Evolutionary conservation across 2,113 vertebrate genomes (phyloP).

Genomic region (Felis chaus): DNA sequence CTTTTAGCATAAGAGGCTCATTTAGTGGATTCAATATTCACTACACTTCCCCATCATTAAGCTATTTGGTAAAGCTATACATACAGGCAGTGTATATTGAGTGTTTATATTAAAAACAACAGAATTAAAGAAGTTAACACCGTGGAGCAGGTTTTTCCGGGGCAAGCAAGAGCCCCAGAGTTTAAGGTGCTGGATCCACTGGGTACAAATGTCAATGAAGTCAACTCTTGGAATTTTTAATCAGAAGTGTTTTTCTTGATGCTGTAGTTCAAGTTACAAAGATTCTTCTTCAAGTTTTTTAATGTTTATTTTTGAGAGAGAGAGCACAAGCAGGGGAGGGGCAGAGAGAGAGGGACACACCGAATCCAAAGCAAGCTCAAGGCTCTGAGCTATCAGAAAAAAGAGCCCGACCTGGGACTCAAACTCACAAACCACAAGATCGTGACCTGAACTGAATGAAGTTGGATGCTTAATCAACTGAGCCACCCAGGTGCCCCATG

Average conservation of each 20-base stretch:
- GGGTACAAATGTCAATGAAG: background rate
- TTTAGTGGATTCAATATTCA: background rate
- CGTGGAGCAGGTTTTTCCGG: background rate
- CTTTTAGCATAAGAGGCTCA: background rate
- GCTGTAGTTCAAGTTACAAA: background rate
- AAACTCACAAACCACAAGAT: no score
- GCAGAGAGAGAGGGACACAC: no score
- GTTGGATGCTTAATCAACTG: no score
- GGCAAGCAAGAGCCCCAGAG: background rate
- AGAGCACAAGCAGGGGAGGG: no score
- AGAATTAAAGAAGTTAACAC: background rate
- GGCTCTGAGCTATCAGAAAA: no score
- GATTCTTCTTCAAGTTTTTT: background rate
- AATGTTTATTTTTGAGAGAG: no score
- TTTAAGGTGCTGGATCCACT: background rate
- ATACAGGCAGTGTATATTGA: background rate
- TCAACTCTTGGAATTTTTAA: background rate
- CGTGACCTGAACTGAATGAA: no score
- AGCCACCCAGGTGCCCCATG: no score
- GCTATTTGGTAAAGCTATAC: background rate
- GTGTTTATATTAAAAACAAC: conserved; percentile 20
- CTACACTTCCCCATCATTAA: background rate
- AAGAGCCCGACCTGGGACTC: no score
- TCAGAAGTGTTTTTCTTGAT: background rate
- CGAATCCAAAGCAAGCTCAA: no score